Evolutionary conservation across 1,140 invertebrate genomes (phyloP), one percentile per base, ranked within the genome.

Genomic region (Lepidostoma basale): DNA sequence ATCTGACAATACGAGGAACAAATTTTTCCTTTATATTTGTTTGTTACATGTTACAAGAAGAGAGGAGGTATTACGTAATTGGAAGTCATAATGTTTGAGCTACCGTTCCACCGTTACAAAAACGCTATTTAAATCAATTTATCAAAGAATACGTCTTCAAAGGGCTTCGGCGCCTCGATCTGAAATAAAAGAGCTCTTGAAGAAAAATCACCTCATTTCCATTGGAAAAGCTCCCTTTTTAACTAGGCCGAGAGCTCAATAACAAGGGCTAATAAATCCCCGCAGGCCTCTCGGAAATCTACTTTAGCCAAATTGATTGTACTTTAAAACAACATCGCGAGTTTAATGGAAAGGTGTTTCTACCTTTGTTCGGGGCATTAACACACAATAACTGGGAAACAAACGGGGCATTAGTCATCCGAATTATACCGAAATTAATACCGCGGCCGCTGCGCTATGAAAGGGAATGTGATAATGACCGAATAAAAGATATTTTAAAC

Each of bases 141-240:
- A 60, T 60, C 56, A 42, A 40, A 40, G 56, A 60, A 60, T 16
- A 40, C 36, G 42, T 40, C 39, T 60, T 60, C 39, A 42, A 60
- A 60, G 56, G 22, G 39, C 56, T 60, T 42, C 42, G 25, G 33
- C 20, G 25, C 56, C 36, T 60, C 36, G 56, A 60, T 60, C 42
- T 60, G 39, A 60, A 60, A 60, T 60, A 60, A 60, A 60, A 39
- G 23, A 60, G 20, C 56, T 42, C 25, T 42, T n/a, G 5, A 42
- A 60, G 56, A 60, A 60, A 42, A 60, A 60, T 60, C 56, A 44
- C 56, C 56, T 60, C 39, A 60, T 60, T 60, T 60, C 56, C 56
- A 60, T 60, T 14, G 12, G 30, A 60, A 60, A 44, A 26, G 36
- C 30, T 14, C 30, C 52, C 52, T 56, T 56, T 47, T 56, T 56